These are phyloP conservation scores for Parapsyche elsis DNA, from an alignment of 1,140 invertebrate genomes.

Conservation along the genomic window DNA sequence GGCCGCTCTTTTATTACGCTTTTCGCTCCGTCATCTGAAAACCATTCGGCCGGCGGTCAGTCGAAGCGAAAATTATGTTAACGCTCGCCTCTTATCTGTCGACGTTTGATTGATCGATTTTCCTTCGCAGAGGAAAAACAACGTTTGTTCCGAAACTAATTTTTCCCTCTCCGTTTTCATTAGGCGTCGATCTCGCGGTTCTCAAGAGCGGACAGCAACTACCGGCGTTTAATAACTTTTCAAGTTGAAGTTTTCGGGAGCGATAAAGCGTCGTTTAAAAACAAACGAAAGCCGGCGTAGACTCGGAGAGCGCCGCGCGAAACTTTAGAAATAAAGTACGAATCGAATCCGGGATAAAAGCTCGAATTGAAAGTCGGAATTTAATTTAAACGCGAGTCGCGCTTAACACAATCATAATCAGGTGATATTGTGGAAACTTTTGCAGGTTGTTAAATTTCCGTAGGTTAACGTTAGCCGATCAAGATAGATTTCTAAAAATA, in stretches of 20 bases:
- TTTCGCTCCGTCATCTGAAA: conserved; percentile 14
- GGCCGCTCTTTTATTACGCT: background rate
- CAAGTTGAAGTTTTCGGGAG: background rate
- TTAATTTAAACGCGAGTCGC: background rate
- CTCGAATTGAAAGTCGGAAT: background rate
- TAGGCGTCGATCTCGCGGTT: background rate
- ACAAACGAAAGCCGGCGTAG: background rate
- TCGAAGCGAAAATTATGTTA: conserved; percentile 21
- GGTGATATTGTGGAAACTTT: too few species aligned
- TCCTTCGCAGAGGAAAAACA: conserved; percentile 1
- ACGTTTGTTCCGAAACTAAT: background rate
- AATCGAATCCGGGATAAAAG: conserved; percentile 26
- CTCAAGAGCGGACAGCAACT: background rate
- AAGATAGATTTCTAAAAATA: too few species aligned
- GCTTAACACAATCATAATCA: background rate
- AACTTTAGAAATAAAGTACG: conserved; percentile 14
- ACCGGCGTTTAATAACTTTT: conserved; percentile 6
- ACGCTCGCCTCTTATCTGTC: conserved; percentile 8
- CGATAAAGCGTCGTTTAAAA: conserved; percentile 23
- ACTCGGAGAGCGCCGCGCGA: background rate
- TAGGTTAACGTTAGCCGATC: too few species aligned
- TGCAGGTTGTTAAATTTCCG: too few species aligned
- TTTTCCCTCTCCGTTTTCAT: background rate
- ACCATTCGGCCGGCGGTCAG: background rate
- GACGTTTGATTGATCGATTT: conserved; percentile 23